Base-by-base conservation (phyloP, 2,888 invertebrate genomes). In the Drosophila neotestacea region DNA sequence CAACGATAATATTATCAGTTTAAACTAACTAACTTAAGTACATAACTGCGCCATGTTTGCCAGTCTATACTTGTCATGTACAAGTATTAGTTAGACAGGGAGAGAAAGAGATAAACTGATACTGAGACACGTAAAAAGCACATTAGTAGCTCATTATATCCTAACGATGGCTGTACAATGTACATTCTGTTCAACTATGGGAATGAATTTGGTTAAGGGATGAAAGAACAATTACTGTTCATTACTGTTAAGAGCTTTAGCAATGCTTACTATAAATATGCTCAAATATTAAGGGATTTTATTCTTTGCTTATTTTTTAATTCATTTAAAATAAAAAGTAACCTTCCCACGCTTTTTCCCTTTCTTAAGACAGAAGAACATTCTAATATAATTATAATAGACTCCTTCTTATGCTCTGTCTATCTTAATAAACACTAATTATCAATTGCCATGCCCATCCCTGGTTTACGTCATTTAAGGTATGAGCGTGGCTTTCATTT, bases 71-170 rank as follows among this genome's bases (percentile, higher is more conserved):
- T 22, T 44, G 27, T 11, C 11, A 13, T 28, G 5, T 46, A 13
- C 46, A 30, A 47, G 10, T 3, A 34, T n/a, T 30, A 13, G 28
- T 16, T 10, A 11, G 28, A n/a, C 4, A 32, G 41, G 38, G 36
- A 42, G 30, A 4, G 13, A 16, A 4, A 7, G 22, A 28, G 16
- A n/a, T 7, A 36, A 9, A 9, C n/a, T n/a, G 7, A 13, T 6
- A 30, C 28, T n/a, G 62, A 44, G 32, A 64, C 81, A 85, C 81
- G 81, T 80, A 73, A 81, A 79, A 73, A 76, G 67, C 64, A 77
- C 77, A 88, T 88, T 85, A 85, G 75, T 76, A 83, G 77, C 71
- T 83, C 76, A 81, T 81, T 88, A 77, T 72, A 22, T 66, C 54
- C 56, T 50, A 65, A 68, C 67, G 69, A 59, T 65, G 64, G 44